Base-by-base conservation (phyloP, 2,113 vertebrate species). In the Camelus dromedarius region DNA sequence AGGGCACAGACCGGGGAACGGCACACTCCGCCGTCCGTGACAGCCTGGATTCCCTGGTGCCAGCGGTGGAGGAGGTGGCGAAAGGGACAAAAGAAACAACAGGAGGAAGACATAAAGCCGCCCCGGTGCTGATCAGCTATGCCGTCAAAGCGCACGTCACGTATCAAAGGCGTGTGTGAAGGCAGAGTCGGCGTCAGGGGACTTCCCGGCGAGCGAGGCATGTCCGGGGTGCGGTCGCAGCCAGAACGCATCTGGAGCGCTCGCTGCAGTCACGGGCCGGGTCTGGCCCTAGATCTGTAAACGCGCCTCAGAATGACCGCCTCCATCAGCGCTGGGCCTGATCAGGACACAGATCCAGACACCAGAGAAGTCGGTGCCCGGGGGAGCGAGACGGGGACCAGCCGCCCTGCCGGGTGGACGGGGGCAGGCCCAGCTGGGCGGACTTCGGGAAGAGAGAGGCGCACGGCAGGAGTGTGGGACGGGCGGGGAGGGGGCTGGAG, bases 91-190 rank as follows among this genome's bases (percentile, higher is more conserved):
- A 54, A 52, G 30, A 46, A 90, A 69, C 18, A 46, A 30, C 15
- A 64, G 56, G 26, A 80, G 66, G 56, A 84, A 84, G 70, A 89
- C 77, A 90, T 72, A 66, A 79, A 77, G 48, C 86, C 54, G 64
- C 15, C 30, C 62, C 58, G 28, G 1, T 70, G 54, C 28, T 35
- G 48, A 69, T 38, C 26, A 66, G 16, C 5, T 35, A 42, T 58
- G 50, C 56, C 38, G 64, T 56, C 70, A 46, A 75, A 46, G 16
- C 35, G 13, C 22, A 70, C 35, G 72, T 62, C 30, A 48, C 79
- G 18, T 46, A 54, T 79, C 64, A 85, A 93, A 60, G 38, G 20
- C 56, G 70, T 69, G 60, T 20, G 18, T 79, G 46, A 66, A 87
- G 38, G 72, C 10, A 56, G 19, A 72, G 66, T 54, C 35, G 58